Evolutionary conservation across 30 jellyfish, hydroid and myxozoan genomes (phyloP), one percentile per base, ranked within the genome.

Genomic region (Catostylus mosaicus): DNA sequence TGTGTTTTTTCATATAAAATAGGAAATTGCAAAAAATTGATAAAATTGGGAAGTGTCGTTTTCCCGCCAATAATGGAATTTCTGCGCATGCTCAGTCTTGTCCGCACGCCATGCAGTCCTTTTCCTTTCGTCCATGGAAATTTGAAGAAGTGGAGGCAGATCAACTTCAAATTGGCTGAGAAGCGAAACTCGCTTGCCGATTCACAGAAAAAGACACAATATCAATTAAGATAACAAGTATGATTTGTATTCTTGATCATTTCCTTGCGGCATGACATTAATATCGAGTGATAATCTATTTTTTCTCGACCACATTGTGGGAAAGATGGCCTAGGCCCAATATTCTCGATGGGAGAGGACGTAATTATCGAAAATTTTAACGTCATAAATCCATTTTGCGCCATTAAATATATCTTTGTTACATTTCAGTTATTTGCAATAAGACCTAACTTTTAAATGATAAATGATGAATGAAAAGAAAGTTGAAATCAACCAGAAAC

Each of bases 101-200:
- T 20, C 32, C 51, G 35, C 59, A 57, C 38, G 59, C 78, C 88
- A 76, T 76, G 88, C 88, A 76, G 78, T 26, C 75, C 34, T 30
- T 18, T 46, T 24, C 78, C 66, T 76, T 76, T 76, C 66, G 69
- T 23, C 52, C 76, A 59, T 56, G 69, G 34, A 57, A 35, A 57
- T 36, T 59, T n/a, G 66, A 8, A 26, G 80, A 68, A 16, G 71
- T 59, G 71, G 71, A 4, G 20, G 71, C 26, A 3, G 36, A 18
- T 6, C 1, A 1, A 59, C 10, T 59, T 19, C 71, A 8, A 24
- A 3, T 59, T 23, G 36, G 36, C 71, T 3, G 38, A 23, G 24
- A n/a, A 23, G 38, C 71, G 24, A 59, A 37, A 23, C n/a, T 22
- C 10, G 4, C 37, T 37, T 18, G 4, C 2, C 63, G 24, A 16